Percentiles rank a stretch among this genome's conserved stretches.
Conservation (phyloP, 2,113 vertebrate species). For the Osmerus mordax region DNA sequence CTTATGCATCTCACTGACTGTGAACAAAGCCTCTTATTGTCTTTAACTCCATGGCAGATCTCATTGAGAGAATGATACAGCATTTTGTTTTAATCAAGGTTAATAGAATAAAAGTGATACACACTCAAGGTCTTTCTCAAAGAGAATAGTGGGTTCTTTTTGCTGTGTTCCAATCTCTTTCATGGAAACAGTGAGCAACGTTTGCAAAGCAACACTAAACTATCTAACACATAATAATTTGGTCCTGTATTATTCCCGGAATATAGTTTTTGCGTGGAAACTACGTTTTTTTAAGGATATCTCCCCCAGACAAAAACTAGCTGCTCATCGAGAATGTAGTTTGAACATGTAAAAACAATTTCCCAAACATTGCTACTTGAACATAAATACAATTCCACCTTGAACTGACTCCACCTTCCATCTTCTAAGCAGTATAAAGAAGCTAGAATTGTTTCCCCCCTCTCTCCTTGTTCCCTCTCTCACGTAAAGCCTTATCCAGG, state of each 20-base stretch:
- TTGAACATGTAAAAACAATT: no score
- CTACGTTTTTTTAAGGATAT: no score
- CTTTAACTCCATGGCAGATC: slow-evolving; percentile 15
- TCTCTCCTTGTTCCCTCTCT: slow-evolving; percentile 44
- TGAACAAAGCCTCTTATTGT: slow-evolving; percentile 63
- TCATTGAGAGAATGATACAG: slow-evolving; percentile 56
- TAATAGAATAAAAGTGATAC: slow-evolving; percentile 16
- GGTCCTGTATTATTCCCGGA: no score
- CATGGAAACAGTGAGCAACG: no score
- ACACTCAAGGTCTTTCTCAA: slow-evolving; percentile 5
- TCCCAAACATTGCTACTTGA: slow-evolving; percentile 29
- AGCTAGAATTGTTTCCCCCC: slow-evolving; percentile 65
- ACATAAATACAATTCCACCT: slow-evolving; percentile 60
- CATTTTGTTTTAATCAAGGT: slow-evolving; percentile 37
- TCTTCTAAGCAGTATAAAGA: slow-evolving; percentile 71
- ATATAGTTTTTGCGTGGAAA: no score
- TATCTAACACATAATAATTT: no score
- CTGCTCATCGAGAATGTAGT: no score
- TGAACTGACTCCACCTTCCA: slow-evolving; percentile 76
- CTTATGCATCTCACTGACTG: slow-evolving; percentile 36
- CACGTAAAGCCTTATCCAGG: slow-evolving; percentile 45
- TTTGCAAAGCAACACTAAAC: no score
- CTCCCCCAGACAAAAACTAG: no score
- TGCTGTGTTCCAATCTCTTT: no score
- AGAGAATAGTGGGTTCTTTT: no score